Evolutionary conservation across 2,113 vertebrate species (phyloP), one percentile per base, ranked within the genome.

Genomic region (Syrmaticus mikado): DNA sequence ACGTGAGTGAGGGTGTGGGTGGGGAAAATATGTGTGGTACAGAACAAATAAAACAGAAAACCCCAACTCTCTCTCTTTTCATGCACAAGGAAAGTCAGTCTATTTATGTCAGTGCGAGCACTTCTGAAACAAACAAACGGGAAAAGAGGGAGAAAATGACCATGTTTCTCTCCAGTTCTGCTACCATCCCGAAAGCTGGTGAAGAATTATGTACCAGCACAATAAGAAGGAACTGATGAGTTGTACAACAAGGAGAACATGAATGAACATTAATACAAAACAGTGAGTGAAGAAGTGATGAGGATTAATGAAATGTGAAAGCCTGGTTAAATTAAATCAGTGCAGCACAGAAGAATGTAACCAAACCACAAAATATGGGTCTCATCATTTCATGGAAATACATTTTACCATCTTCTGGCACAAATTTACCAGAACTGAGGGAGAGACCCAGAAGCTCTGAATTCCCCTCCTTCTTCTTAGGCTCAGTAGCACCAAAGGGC

Each of bases 11-110:
- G 41, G 55, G 88, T 75, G 96, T 97, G 87, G 96, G 95, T 94
- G 95, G 96, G 94, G 96, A 48, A 97, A 96, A 79, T 85, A 82
- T 95, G 40, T 91, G 90, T 93, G 94, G 94, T 85, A 76, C 14
- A 91, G 87, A 92, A 77, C 64, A 87, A 89, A 96, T 76, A 81
- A 90, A 95, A 74, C 60, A 96, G 93, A 96, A 96, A 96, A 77
- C 73, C 87, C 93, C 91, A 89, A 89, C 61, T 68, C 92, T 73
- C 77, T 87, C 90, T 94, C 82, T 82, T 85, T 52, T 61, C 4
- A 9, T 75, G 85, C 68, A 61, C 79, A 57, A 87, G 61, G 73
- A 90, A 91, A 92, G 20, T 93, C 87, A 92, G 13, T 94, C 87
- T 94, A 68, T 87, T 85, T 89, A 66, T 93, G 92, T 77, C 91